Evolutionary conservation across 2,113 vertebrate genomes (phyloP).

Genomic region (Oceanodroma tethys): DNA sequence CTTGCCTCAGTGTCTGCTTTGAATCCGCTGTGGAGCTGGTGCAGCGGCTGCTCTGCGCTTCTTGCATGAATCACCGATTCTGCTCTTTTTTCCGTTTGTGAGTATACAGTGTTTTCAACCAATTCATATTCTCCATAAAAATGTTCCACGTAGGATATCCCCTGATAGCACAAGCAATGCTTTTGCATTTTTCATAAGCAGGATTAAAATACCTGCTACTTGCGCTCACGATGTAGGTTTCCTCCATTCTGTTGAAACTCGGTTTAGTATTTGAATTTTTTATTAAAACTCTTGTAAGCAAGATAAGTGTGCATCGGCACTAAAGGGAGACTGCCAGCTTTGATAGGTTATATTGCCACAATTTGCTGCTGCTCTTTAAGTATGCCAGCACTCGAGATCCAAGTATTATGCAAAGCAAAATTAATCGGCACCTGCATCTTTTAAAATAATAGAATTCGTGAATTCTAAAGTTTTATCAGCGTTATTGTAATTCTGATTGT

Average conservation of each 20-base stretch:
- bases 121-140: constrained; percentile 53
- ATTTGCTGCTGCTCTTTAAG: constrained; percentile 17
- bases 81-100: neutral
- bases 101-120: constrained; percentile 5
- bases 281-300: constrained; percentile 66
- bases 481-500: constrained; percentile 70
- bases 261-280: constrained; percentile 68
- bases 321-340: neutral
- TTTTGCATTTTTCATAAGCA: constrained; percentile 67
- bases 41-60: neutral
- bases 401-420: constrained; percentile 47
- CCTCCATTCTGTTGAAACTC: constrained; percentile 20
- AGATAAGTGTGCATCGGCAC: constrained; percentile 29
- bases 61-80: constrained; percentile 5
- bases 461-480: constrained; percentile 32
- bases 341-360: constrained; percentile 7
- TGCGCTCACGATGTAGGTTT: neutral
- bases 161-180: neutral
- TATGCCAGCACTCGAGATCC: neutral
- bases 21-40: neutral
- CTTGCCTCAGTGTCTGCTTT: neutral
- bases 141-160: neutral
- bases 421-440: constrained; percentile 63
- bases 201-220: constrained; percentile 63
- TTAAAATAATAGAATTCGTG: constrained; percentile 57